Evolutionary conservation across 1,140 invertebrate species (phyloP).

Genomic region (Drosophila erecta): DNA sequence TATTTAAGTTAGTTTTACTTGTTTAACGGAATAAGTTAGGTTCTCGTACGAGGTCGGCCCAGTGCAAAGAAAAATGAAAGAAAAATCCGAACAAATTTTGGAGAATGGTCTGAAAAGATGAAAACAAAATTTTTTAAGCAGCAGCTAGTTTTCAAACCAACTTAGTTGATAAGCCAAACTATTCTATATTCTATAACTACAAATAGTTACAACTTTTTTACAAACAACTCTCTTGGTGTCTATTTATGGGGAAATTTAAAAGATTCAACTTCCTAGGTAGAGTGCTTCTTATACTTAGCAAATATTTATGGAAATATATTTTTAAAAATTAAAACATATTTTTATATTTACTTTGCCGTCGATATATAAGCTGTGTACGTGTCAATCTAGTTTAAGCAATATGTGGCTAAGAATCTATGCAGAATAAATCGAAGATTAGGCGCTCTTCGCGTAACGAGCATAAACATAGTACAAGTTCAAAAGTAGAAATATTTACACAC

Average conservation of each 20-base stretch:
- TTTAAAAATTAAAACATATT: conserved; percentile 43
- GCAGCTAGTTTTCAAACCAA: conserved; percentile 73
- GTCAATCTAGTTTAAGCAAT: conserved; percentile 69
- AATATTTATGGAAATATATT: conserved; percentile 61
- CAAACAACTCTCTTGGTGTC: conserved; percentile 79
- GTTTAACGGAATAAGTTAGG: conserved; percentile 28
- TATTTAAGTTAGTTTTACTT: conserved; percentile 47
- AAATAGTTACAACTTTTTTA: conserved; percentile 54
- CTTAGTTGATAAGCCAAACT: conserved; percentile 61
- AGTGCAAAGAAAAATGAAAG: conserved; percentile 19
- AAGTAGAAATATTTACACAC: conserved; percentile 71
- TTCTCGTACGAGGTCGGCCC: conserved; percentile 29
- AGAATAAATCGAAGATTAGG: conserved; percentile 8
- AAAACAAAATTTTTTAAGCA: conserved; percentile 44
- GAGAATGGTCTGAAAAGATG: conserved; percentile 9
- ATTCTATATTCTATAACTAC: conserved; percentile 53
- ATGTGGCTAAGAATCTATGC: conserved; percentile 41
- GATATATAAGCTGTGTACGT: conserved; percentile 60
- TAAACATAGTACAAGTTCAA: conserved; percentile 76
- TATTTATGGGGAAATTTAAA: conserved; percentile 63
- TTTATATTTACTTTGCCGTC: conserved; percentile 77
- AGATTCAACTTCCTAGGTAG: conserved; percentile 69
- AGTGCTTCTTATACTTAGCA: conserved; percentile 66
- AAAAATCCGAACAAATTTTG: conserved; percentile 2
- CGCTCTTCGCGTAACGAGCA: conserved; percentile 68